Conservation (phyloP, 2,888 invertebrate species). For the Galerucella nymphaeae region DNA sequence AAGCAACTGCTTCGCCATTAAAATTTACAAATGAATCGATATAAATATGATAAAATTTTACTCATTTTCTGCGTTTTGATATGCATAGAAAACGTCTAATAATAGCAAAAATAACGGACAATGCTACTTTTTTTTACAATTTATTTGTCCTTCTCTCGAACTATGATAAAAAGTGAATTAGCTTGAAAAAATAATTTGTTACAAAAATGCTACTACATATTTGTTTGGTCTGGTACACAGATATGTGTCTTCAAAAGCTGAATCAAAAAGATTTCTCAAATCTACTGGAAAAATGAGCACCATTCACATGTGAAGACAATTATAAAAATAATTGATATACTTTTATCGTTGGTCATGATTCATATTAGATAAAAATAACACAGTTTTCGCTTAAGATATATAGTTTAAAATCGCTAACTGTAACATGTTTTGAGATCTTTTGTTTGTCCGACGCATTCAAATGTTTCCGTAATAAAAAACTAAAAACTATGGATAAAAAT, state of each 20-base stretch:
- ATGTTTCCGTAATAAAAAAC: slow-evolving; percentile 29
- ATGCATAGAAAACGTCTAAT: slow-evolving; percentile 49
- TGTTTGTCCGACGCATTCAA: slow-evolving; percentile 41
- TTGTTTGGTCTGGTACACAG: slow-evolving; percentile 58
- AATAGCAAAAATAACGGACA: slow-evolving; percentile 56
- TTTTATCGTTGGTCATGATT: slow-evolving; percentile 48
- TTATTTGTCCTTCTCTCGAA: slow-evolving; percentile 47
- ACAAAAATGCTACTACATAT: slow-evolving; percentile 56
- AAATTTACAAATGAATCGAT: slow-evolving; percentile 32
- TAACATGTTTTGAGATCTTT: slow-evolving; percentile 44
- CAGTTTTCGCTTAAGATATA: slow-evolving; percentile 49
- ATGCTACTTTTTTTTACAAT: slow-evolving; percentile 41
- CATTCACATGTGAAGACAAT: slow-evolving; percentile 41
- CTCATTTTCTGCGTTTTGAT: slow-evolving; percentile 46
- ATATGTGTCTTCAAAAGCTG: slow-evolving; percentile 54
- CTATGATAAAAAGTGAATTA: slow-evolving; percentile 49
- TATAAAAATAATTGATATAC: slow-evolving; percentile 38
- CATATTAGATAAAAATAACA: slow-evolving; percentile 51
- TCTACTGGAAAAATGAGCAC: slow-evolving; percentile 44
- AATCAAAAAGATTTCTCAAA: slow-evolving; percentile 33
- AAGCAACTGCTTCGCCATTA: slow-evolving; percentile 43
- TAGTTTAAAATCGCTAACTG: slow-evolving; percentile 35
- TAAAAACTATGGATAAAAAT: slow-evolving; percentile 37
- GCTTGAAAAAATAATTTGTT: slow-evolving; percentile 59
- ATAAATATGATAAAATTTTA: slow-evolving; percentile 34